Base-by-base conservation (phyloP, 2,797 vertebrate genomes). In the Anguilla pacifica region DNA sequence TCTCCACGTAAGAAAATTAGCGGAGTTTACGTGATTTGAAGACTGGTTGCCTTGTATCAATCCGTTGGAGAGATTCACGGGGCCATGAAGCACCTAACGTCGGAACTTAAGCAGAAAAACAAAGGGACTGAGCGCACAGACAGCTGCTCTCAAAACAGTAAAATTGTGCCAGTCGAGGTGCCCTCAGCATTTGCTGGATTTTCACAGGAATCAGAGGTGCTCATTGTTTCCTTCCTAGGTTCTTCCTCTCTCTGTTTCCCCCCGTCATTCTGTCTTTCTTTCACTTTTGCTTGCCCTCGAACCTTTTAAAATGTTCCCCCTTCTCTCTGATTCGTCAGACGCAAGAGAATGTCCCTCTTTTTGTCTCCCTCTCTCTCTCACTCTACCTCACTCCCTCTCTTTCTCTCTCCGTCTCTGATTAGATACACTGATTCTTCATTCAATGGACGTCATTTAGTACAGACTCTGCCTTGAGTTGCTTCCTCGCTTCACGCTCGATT, bases 371-470 rank as follows among this genome's bases (percentile, higher is more conserved):
- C 93, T 88, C 92, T 91, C 95, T 93, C 91, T 90, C 94, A 89
- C 95, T 95, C 95, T 94, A 94, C 94, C 96, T 90, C 96, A 97
- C 95, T 94, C 94, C 88, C 94, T 93, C 95, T 93, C 96, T 95
- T 94, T 94, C 96, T 96, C 97, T 95, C 97, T 92, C 92, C 97
- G 95, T 96, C 97, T 96, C 98, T 97, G 98, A 98, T 99, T 97
- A 98, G 98, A 99, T 98, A 98, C 98, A 98, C 97, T 96, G 97
- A 98, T 98, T 97, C 98, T 96, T 96, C 97, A 96, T 98, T 98
- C 98, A 97, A 98, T 98, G 98, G 98, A 99, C 98, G 98, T 99
- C 98, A 98, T 98, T 98, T 98, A 98, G 97, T 97, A 97, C 97
- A 97, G 97, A 96, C 97, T 97, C 97, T 97, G 97, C 97, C 97